Base-by-base conservation (phyloP, 2,888 invertebrate genomes). In the Cremastinae sp. region DNA sequence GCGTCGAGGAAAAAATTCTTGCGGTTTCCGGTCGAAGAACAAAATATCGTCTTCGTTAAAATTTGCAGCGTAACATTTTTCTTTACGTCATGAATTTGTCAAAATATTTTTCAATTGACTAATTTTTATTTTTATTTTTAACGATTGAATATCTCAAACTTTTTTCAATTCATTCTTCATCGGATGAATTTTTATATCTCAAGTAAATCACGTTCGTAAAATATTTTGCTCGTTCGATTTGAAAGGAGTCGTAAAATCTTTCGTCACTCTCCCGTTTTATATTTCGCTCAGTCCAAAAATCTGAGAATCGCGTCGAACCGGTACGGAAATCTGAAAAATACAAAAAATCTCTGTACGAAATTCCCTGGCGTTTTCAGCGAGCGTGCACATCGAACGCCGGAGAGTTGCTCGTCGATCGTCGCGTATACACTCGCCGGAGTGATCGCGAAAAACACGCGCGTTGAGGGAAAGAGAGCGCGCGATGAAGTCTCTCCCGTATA, bases 341-440 rank as follows among this genome's bases (percentile, higher is more conserved):
- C 28, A 28, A 28, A 28, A 47, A 72, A 64, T 56, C 56, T 72
- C 41, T 45, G 58, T 68, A 68, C 47, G 10, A 68, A 47, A 56
- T 68, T 39, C 45, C 14, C 37, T 16, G 18, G 51, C 51, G 14
- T 35, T 47, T 18, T 18, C 2, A 55, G 35, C 5, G 41, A 59
- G 41, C 20, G 55, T 39, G n/a, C n/a, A 55, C 20, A 72, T 84
- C 45, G 45, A 28, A 86, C 86, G 87, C 85, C n/a, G n/a, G n/a
- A n/a, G 87, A 82, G 83, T 79, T 81, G 85, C 80, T 83, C 87
- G 82, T 81, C 81, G 82, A 84, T 84, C 69, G 65, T 83, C 28
- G 16, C 28, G 16, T 28, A 14, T 12, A n/a, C 28, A n/a, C n/a
- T n/a, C n/a, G n/a, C n/a, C n/a, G n/a, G 14, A 7, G 5, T 28